Evolutionary conservation across 2,113 vertebrate species (phyloP).

Genomic region (Furnarius figulus): DNA sequence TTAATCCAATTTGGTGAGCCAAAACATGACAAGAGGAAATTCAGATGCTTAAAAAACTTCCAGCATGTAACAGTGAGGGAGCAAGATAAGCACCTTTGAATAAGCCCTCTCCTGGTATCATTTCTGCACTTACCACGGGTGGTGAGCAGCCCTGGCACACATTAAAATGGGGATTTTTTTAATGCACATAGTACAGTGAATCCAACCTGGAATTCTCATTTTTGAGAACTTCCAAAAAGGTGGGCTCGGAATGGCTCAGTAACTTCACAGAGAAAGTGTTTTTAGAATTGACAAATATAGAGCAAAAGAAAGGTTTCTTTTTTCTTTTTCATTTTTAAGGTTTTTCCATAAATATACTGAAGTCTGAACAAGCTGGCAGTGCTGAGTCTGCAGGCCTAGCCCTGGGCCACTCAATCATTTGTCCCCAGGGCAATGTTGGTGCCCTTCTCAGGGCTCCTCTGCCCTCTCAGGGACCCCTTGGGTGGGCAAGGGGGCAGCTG

Average conservation of each 20-base stretch:
- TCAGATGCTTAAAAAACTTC: neutral
- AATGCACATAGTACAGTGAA: neutral
- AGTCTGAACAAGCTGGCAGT: neutral
- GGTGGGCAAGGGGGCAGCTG: neutral
- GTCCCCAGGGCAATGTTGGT: neutral
- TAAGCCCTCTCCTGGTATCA: neutral
- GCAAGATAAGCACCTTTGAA: neutral
- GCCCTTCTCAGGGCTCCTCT: neutral
- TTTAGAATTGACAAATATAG: neutral
- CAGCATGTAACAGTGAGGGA: neutral
- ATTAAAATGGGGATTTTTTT: neutral
- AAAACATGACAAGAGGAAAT: neutral
- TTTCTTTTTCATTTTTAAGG: neutral
- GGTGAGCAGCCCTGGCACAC: neutral
- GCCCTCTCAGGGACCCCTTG: neutral
- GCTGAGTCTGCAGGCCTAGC: neutral
- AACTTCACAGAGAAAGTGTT: neutral
- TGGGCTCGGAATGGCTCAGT: neutral
- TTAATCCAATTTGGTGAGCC: neutral
- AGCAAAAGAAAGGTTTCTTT: neutral
- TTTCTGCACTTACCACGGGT: neutral
- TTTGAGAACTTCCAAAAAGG: neutral
- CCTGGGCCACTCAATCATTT: rapidly evolving
- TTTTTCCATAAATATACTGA: neutral
- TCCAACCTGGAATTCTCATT: neutral